A percentile compares a stretch with the other conserved stretches of the same genome.
phyloP scores from a whole-genome alignment of 2,797 vertebrate genomes.

The Sebastes minor region DNA sequence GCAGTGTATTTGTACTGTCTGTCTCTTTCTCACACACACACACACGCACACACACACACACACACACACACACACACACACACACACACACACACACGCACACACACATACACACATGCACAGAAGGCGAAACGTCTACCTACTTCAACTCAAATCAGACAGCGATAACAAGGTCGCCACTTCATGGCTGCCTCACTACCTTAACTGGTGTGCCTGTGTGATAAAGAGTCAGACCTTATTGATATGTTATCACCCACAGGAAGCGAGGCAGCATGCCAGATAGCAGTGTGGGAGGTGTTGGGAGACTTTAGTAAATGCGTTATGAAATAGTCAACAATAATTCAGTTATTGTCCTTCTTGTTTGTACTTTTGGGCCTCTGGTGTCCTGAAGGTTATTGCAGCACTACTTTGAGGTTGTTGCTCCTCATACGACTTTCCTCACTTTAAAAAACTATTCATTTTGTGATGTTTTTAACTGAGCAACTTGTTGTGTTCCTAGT shows the following conservation, averaged over 20 bases:
- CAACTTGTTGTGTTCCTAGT: background rate
- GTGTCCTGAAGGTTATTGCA: background rate
- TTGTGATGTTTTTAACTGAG: background rate
- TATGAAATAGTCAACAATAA: background rate
- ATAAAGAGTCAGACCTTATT: conserved; percentile 46
- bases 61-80: background rate
- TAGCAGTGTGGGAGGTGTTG: background rate
- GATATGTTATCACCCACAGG: conserved; percentile 59
- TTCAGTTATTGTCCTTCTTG: background rate
- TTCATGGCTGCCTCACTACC: conserved; percentile 26
- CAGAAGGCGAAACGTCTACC: background rate
- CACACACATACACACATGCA: background rate
- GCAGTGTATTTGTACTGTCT: background rate
- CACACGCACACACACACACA: background rate
- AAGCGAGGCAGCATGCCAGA: conserved; percentile 50
- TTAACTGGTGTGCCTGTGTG: conserved; percentile 46
- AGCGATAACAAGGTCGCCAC: conserved; percentile 66
- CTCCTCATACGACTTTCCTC: background rate
- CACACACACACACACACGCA: background rate
- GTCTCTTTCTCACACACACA: background rate
- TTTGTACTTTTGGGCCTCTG: background rate
- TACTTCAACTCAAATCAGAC: conserved; percentile 50
- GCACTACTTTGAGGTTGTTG: background rate
- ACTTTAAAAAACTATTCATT: background rate
- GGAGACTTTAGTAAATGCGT: background rate